Conservation (phyloP, 1,140 invertebrate genomes). For the Eupristina koningsbergeri region DNA sequence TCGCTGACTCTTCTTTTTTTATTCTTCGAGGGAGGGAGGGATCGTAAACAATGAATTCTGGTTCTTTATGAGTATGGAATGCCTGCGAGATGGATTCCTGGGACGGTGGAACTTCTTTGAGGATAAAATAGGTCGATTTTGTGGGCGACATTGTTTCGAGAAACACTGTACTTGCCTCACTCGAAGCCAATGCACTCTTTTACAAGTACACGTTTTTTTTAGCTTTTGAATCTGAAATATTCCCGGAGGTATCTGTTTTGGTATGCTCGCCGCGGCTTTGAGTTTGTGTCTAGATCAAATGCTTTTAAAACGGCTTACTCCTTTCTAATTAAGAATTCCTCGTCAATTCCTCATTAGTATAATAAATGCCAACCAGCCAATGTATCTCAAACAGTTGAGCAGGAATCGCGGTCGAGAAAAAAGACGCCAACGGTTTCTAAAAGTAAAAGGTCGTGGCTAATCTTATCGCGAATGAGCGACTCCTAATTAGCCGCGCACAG, state of each 20-base stretch:
- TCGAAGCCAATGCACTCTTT: background rate
- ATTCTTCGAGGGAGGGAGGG: too few species aligned
- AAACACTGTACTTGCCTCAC: background rate
- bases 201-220: background rate
- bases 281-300: background rate
- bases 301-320: background rate
- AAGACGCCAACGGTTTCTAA: background rate
- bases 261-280: background rate
- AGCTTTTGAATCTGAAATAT: background rate
- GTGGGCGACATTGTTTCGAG: too few species aligned
- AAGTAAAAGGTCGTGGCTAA: background rate
- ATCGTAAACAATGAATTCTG: constrained; percentile 25
- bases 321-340: background rate
- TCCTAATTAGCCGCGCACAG: background rate
- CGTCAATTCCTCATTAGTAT: background rate
- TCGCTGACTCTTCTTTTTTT: too few species aligned
- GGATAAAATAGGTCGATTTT: background rate
- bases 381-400: background rate
- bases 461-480: background rate
- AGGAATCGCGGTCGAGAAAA: background rate
- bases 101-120: background rate
- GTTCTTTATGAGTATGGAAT: background rate
- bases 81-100: background rate
- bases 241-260: background rate
- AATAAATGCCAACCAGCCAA: background rate